Evolutionary conservation across 2,113 vertebrate genomes (phyloP).

Genomic region (Larimichthys crocea): DNA sequence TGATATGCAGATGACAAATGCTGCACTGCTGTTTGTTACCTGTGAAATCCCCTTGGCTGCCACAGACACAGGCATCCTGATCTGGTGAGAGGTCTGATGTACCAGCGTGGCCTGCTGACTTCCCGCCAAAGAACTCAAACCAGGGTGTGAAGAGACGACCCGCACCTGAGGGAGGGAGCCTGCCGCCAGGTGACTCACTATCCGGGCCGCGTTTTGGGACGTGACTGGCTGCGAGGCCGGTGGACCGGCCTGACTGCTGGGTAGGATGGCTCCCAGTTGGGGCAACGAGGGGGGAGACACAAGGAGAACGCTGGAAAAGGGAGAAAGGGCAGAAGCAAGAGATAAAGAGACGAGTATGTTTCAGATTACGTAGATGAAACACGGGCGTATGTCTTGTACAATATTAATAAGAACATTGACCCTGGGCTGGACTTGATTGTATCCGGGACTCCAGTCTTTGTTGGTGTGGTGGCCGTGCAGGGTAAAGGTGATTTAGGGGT

Average conservation of each 20-base stretch:
- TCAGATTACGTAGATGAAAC: neutral
- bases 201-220: slow-evolving; percentile 83
- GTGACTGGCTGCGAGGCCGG: slow-evolving; percentile 81
- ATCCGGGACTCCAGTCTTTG: slow-evolving; percentile 87
- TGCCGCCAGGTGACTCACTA: slow-evolving; percentile 86
- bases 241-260: slow-evolving; percentile 84
- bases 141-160: slow-evolving; percentile 89
- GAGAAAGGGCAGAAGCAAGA: neutral
- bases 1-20: neutral
- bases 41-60: slow-evolving; percentile 90
- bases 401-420: slow-evolving; percentile 73
- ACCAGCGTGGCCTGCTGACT: slow-evolving; percentile 86
- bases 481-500: slow-evolving; percentile 91
- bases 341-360: neutral
- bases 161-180: slow-evolving; percentile 92
- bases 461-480: slow-evolving; percentile 80
- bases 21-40: slow-evolving; percentile 76
- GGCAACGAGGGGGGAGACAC: slow-evolving; percentile 94
- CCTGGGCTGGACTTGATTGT: slow-evolving; percentile 89
- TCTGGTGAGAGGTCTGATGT: slow-evolving; percentile 89
- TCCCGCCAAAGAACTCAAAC: slow-evolving; percentile 78
- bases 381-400: neutral
- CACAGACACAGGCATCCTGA: slow-evolving; percentile 89
- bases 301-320: slow-evolving; percentile 88
- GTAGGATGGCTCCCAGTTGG: slow-evolving; percentile 91